Evolutionary conservation across 2,888 invertebrate genomes (phyloP), one percentile per base, ranked within the genome.

Genomic region (Tinea semifulvella): DNA sequence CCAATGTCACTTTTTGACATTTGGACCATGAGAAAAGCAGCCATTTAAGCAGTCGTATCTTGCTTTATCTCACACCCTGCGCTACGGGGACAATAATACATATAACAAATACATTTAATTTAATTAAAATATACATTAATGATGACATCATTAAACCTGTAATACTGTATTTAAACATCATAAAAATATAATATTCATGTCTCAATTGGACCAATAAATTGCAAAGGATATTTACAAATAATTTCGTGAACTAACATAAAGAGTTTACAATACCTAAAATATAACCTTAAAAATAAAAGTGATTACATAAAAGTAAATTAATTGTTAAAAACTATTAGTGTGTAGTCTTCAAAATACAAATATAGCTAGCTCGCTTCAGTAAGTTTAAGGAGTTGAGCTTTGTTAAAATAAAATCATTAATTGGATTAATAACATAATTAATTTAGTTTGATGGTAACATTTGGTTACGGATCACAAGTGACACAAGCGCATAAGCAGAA

Each of bases 161-260:
- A 36, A 36, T 36, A 36, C 36, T 36, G 36, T 31, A 13, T 31
- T 31, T 31, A 31, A 31, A 31, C 31, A 31, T 36, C 36, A 36
- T 36, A 35, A 35, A 35, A 35, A 26, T 26, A 26, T n/a, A n/a
- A n/a, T n/a, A n/a, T n/a, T n/a, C n/a, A n/a, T 26, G 26, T 6
- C 26, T 26, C 26, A 6, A 2, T 31, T 13, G 31, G 31, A 31
- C 31, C 31, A 31, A 2, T n/a, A n/a, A 4, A 13, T 6, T 13
- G n/a, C 14, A 31, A 2, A 3, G 10, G 11, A 14, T 31, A 31
- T 31, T 31, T 31, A 31, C 31, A 31, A 31, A 13, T 31, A 4
- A 31, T 31, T 31, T 31, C 13, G 13, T 13, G 14, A 31, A 31
- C 4, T 2, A 31, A 31, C 13, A n/a, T n/a, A n/a, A n/a, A n/a